Percentiles rank a stretch among this genome's conserved stretches.
Evolutionary conservation across 2,888 invertebrate species (phyloP).

Genomic region (Chrysotoxum bicinctum): DNA sequence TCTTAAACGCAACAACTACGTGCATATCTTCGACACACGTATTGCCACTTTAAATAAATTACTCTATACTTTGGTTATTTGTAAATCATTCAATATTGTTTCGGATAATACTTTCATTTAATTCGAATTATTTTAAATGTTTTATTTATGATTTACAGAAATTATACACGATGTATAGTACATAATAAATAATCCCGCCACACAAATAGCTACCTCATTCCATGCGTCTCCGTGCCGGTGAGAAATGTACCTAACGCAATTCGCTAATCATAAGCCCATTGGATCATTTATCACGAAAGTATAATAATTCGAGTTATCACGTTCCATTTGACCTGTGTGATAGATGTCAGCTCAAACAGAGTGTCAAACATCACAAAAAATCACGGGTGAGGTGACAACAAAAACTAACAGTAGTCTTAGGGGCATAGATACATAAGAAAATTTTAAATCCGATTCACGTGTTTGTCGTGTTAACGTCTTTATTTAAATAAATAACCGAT

Average conservation of each 20-base stretch:
- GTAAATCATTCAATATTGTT: conserved; percentile 2
- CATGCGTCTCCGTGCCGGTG: neutral
- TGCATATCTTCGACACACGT: neutral
- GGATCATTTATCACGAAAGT: conserved; percentile 32
- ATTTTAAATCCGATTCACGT: conserved; percentile 6
- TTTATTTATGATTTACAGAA: neutral
- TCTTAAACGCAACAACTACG: neutral
- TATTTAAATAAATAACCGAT: conserved; percentile 7
- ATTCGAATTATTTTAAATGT: neutral
- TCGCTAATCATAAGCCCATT: conserved; percentile 25
- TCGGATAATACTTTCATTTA: neutral
- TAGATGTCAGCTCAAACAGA: conserved; percentile 23
- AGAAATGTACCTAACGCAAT: conserved; percentile 3
- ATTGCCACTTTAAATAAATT: neutral
- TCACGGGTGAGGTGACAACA: neutral
- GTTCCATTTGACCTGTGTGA: conserved; percentile 39
- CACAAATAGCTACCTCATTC: neutral
- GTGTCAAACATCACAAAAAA: neutral
- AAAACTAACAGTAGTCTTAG: neutral
- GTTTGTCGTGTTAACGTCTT: neutral
- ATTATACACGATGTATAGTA: neutral
- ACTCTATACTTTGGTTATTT: neutral
- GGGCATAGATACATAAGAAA: neutral
- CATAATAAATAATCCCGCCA: neutral
- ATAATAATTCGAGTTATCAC: conserved; percentile 45